Conservation (phyloP, 2,888 invertebrate species). For the Diaprepes abbreviatus region DNA sequence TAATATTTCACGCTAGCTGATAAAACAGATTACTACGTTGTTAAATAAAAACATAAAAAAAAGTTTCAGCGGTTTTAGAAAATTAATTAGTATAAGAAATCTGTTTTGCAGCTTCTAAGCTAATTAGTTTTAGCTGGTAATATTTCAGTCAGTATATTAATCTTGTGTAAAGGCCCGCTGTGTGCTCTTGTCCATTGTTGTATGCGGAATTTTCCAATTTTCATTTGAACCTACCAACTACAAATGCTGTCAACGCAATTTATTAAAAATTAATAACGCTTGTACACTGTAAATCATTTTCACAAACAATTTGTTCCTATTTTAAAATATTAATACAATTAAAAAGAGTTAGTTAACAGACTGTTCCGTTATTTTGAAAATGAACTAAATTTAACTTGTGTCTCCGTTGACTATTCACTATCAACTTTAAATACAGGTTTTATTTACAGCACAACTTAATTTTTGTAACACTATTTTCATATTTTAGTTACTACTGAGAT, state of each 20-base stretch:
- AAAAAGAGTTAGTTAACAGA: not conserved
- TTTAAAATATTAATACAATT: constrained; percentile 23
- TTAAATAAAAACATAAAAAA: too few species aligned
- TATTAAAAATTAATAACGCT: constrained; percentile 47
- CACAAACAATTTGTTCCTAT: constrained; percentile 28
- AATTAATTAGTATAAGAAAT: constrained; percentile 44
- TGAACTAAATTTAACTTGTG: too few species aligned
- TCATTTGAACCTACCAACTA: constrained; percentile 42
- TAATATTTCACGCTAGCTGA: too few species aligned
- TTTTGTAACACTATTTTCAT: too few species aligned
- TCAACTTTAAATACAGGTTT: too few species aligned
- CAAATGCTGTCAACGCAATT: constrained; percentile 46
- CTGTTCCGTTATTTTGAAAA: too few species aligned
- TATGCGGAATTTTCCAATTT: constrained; percentile 43
- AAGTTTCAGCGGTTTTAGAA: constrained; percentile 16
- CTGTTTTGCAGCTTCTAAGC: constrained; percentile 14
- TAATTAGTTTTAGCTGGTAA: constrained; percentile 46
- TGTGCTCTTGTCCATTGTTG: constrained; percentile 41
- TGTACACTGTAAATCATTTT: constrained; percentile 40
- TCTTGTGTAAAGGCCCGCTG: constrained; percentile 22
- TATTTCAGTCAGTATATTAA: constrained; percentile 44
- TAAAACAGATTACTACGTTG: too few species aligned
- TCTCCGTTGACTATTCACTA: too few species aligned
- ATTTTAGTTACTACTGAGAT: too few species aligned
- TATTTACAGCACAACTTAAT: too few species aligned